Base-by-base conservation (phyloP, 2,888 invertebrate species). In the Siphlonurus alternatus region DNA sequence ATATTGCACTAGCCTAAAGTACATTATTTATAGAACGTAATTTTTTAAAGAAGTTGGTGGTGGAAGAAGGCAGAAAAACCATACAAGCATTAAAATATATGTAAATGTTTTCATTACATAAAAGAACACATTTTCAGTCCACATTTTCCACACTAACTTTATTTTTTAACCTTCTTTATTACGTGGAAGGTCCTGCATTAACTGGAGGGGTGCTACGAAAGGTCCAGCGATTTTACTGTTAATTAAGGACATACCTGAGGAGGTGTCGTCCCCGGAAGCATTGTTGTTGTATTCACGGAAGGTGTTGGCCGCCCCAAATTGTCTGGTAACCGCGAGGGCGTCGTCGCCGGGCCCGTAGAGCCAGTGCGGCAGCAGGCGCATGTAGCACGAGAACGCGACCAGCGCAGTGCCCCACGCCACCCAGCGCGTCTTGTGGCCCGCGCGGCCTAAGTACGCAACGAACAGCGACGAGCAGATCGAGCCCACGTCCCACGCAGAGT, bases 381-480 rank as follows among this genome's bases (percentile, higher is more conserved):
- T 65, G 53, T 72, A 69, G 59, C 70, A 70, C 20, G 70, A 69
- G 3, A 70, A 22, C 0, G 70, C 69, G 3, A 70, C 69, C 25
- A 68, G 66, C 3, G 70, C 20, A 54, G 72, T 69, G 1, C 72
- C 72, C 1, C 66, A 60, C 2, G 71, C 71, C 60, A 72, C 69
- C 71, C 72, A 71, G 24, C 69, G 59, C 0, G 76, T 73, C 63
- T 75, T 63, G 64, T 71, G 70, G 18, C 72, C 71, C 23, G 66
- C 63, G 10, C 71, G 69, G 18, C 70, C 72, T 59, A 69, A 70
- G 63, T 72, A 71, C 0, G 71, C 68, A 10, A 73, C 54, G 2
- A 72, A n/a, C 5, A 73, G 60, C 5, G 71, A 69, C 10, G 63
- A 64, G 2, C 10, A 51, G 10, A 63, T 20, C 2, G 59, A 56